Evolutionary conservation across 2,113 vertebrate species (phyloP), one percentile per base, ranked within the genome.

Genomic region (Choloepus hoffmanni): DNA sequence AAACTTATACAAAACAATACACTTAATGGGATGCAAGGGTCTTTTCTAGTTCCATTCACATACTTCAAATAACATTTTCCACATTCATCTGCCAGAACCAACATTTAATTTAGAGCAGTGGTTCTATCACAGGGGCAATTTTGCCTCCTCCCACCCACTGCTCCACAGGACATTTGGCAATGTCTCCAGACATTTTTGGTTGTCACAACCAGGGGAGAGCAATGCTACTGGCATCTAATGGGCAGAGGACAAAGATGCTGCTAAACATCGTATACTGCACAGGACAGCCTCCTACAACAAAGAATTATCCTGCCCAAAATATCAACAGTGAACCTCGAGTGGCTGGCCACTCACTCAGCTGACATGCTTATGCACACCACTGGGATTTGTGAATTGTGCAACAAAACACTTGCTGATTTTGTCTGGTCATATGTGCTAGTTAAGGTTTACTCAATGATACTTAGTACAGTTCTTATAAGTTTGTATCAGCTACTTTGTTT

Each of bases 1-100:
- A 97, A 95, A 72, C 15, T 43, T 36, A 36, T 15, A 62, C 23
- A 85, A 77, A 95, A 85, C 26, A 78, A 74, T 33, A 48, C 40
- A 85, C 26, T 24, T 28, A 48, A 45, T 14, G 36, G 21, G 33
- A 65, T 18, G 68, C 21, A 58, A 50, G 33, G 43, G 24, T 19
- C 50, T 53, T n/a, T 50, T 55, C 70, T 76, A 13, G 5, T 2
- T 48, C 33, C 79, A 62, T 30, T 86, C 26, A 14, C 3, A 50
- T 1, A 36, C 15, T 23, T 18, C 16, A 30, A 28, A 50, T 40
- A 33, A 55, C 16, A 13, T 70, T 74, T 70, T 40, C 50, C 53
- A 70, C 15, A 48, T 24, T 81, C 19, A 26, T 11, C 84, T 55
- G 30, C 28, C 28, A 67, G 85, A 43, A 43, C 14, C 3, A 74